Conservation (phyloP, 2,888 invertebrate species). For the Yponomeuta malinellus region DNA sequence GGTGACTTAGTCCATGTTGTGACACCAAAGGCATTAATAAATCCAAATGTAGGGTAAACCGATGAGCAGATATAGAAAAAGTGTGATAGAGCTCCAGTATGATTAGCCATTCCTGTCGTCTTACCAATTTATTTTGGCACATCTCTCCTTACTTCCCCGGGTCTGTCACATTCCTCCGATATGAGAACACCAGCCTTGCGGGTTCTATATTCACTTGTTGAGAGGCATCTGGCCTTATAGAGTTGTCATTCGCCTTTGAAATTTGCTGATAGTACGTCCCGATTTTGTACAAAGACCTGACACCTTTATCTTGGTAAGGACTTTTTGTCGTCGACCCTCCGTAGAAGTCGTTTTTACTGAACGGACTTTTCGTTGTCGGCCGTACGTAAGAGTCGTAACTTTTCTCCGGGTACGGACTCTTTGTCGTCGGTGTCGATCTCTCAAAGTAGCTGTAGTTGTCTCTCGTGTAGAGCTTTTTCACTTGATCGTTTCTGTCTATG, state of each 20-base stretch:
- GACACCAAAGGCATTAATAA: not conserved
- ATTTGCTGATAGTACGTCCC: slow-evolving; percentile 63
- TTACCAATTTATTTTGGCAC: slow-evolving; percentile 64
- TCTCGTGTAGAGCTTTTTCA: slow-evolving; percentile 56
- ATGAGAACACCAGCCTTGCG: slow-evolving; percentile 55
- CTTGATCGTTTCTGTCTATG: slow-evolving; percentile 31
- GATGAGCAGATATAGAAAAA: slow-evolving; percentile 1
- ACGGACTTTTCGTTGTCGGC: not conserved
- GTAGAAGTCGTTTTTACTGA: slow-evolving; percentile 24
- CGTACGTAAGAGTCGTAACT: slow-evolving; percentile 24
- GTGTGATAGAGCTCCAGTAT: slow-evolving; percentile 19
- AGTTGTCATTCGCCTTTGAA: slow-evolving; percentile 57
- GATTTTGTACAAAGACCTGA: slow-evolving; percentile 61
- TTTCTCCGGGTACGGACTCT: slow-evolving; percentile 63
- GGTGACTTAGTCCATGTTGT: slow-evolving; percentile 13
- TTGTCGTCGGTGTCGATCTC: slow-evolving; percentile 76
- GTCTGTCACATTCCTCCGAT: slow-evolving; percentile 60
- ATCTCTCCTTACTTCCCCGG: slow-evolving; percentile 42
- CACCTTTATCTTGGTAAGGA: slow-evolving; percentile 54
- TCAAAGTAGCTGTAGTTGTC: slow-evolving; percentile 53
- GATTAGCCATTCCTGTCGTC: slow-evolving; percentile 33
- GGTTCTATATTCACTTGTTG: slow-evolving; percentile 69
- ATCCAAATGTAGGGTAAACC: not conserved
- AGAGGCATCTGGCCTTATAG: slow-evolving; percentile 61
- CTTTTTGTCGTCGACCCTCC: slow-evolving; percentile 73